Base-by-base conservation (phyloP, 2,797 vertebrate genomes). In the Pterois miles region DNA sequence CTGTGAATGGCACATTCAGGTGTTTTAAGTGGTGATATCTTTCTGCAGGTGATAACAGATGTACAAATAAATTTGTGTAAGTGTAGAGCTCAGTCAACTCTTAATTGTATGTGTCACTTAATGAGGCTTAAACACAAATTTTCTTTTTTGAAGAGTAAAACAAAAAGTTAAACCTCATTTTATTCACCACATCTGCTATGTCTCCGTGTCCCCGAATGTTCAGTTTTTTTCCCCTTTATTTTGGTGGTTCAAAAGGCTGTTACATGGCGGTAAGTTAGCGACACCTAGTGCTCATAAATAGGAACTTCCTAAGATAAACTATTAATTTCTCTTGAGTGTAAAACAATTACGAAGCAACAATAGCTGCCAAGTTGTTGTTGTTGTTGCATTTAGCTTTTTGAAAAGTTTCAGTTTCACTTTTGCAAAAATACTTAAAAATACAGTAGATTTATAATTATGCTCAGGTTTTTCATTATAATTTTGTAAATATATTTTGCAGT, bases 201-300 rank as follows among this genome's bases (percentile, higher is more conserved):
- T 1, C 22, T 68, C 1, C n/a, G 18, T 20, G 23, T 12, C 60
- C 9, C 0, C 23, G 3, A 14, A 8, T 13, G 23, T 43, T 6
- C 4, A 8, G 11, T 38, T 8, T 72, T 3, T 18, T 43, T 43
- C 0, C 9, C 3, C 12, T 3, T n/a, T 63, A 46, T 23, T 52
- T 18, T 31, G 29, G 10, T 33, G 52, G 14, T 2, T 4, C 8
- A 1, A 1, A 2, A 6, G 10, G 16, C 36, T 23, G 23, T 34
- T 8, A 18, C 1, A 34, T 2, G 36, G 27, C 9, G 31, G 18
- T 63, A 4, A 23, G 4, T 13, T 64, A 29, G 79, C 18, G 91
- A 71, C 93, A 71, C 50, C 79, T 74, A 8, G 82, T 40, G 91
- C 84, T 4, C 36, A 60, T 4, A 0, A 0, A 0, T 7, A 6